Base-by-base conservation (phyloP, 2,113 vertebrate species). In the Rhabdomys dilectus region DNA sequence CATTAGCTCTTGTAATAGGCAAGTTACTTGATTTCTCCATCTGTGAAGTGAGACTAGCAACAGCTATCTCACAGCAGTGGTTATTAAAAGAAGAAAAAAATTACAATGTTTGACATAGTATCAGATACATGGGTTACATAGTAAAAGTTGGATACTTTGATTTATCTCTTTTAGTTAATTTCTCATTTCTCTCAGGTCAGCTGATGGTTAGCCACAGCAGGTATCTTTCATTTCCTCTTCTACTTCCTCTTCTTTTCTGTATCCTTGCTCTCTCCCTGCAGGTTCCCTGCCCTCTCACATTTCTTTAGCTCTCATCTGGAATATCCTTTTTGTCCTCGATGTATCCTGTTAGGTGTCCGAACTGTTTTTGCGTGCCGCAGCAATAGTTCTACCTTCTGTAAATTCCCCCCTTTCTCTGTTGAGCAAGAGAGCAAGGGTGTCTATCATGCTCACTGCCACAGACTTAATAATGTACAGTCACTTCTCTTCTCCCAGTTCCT, bases 391-490 rank as follows among this genome's bases (percentile, higher is more conserved):
- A 72, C 19, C 92, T 96, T 85, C 66, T 78, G 51, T 88, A 60
- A 56, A 81, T 26, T 13, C 39, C 9, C 75, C 48, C 70, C 56
- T 56, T 45, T 80, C 17, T 88, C 21, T 60, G 89, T 31, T 88
- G 82, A 72, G 88, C 62, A 93, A 92, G 96, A 82, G 34, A 81
- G 42, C 72, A 80, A 36, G 36, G 6, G 15, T 70, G n/a, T 75
- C 42, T 56, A 42, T 56, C 13, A 84, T 64, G 85, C 21, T 90
- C 80, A 62, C 29, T 51, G 17, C 21, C n/a, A 26, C 68, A 53
- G 56, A 88, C 31, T 81, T 72, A 56, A n/a, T 85, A 75, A 45
- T 36, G 51, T 26, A 60, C 15, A 87, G 10, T 22, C 62, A 36
- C 58, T 56, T 89, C 60, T 26, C 39, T 34, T 72, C 26, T 51